Base-by-base conservation (phyloP, 2,888 invertebrate genomes). In the Horisme vitalbata region DNA sequence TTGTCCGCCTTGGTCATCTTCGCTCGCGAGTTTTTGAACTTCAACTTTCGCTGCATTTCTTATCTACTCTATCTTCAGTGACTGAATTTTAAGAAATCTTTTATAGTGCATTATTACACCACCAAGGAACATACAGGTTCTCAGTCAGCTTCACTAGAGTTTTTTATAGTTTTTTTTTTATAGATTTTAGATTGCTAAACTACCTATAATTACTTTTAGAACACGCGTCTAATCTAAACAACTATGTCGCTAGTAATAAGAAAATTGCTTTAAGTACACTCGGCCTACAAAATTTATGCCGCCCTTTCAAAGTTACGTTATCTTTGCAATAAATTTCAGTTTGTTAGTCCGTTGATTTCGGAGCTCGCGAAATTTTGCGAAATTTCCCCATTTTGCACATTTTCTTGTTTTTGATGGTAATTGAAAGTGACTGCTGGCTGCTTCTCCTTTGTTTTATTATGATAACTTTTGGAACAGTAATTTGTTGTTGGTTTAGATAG, bases 251-350 rank as follows among this genome's bases (percentile, higher is more conserved):
- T 35, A 24, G 24, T 35, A 34, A 44, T 39, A 36, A 23, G 44
- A 36, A 39, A 35, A 27, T 48, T 48, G 26, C 35, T 27, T 33
- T 21, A 39, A 36, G 49, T 75, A 74, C 58, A 63, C 59, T 63
- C 65, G 50, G 51, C 66, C 48, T 52, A 61, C 59, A 55, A 67
- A 81, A 84, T 83, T 80, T 82, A 81, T 77, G 72, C 79, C 76
- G 69, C 76, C 81, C 78, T 72, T 77, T 72, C 75, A 70, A 75
- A 83, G 79, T 83, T 78, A 63, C 62, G 75, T 80, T 86, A 83
- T 84, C 83, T 72, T 69, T 30, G 73, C 68, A 66, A 83, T 86
- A 84, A 84, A 86, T 87, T 82, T 71, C 68, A 78, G 74, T 83
- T 83, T 78, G 57, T 55, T 57, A 44, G 57, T 59, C 66, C 59